phyloP scores from a whole-genome alignment of 2,888 invertebrate species.

The Masnerella sp. region DNA sequence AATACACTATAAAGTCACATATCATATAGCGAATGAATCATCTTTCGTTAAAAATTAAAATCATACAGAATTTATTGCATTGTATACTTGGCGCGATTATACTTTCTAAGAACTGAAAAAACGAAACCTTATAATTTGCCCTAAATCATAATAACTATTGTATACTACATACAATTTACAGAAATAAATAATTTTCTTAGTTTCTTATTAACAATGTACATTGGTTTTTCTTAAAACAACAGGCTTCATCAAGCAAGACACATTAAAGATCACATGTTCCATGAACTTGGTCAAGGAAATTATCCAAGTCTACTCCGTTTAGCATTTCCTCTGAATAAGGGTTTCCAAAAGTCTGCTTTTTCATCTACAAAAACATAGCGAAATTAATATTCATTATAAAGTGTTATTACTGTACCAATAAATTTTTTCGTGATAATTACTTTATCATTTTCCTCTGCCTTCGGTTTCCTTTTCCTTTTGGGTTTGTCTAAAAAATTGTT shows the following conservation, averaged over 20 bases:
- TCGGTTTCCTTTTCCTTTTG: constrained; percentile 20
- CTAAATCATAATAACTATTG: constrained; percentile 8
- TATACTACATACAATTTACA: constrained; percentile 13
- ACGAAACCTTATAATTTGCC: too few relatives aligned
- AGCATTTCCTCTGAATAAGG: constrained; percentile 34
- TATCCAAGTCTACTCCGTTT: constrained; percentile 41
- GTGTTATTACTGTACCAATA: background rate
- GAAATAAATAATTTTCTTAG: constrained; percentile 47
- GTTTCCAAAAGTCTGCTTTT: too few relatives aligned
- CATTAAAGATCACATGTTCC: constrained; percentile 40
- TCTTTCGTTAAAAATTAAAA: too few relatives aligned
- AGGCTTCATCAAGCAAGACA: constrained; percentile 17
- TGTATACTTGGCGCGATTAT: too few relatives aligned
- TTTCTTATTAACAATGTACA: constrained; percentile 36
- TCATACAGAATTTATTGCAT: too few relatives aligned
- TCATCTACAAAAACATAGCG: background rate
- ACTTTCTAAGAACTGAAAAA: too few relatives aligned
- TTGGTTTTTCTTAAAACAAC: background rate
- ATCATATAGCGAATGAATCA: too few relatives aligned
- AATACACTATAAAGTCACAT: too few relatives aligned
- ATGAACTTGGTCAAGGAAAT: constrained; percentile 42
- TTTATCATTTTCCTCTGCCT: constrained; percentile 6
- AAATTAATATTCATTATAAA: constrained; percentile 6
- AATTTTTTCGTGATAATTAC: background rate
- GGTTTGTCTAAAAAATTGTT: constrained; percentile 19